Percentiles rank a stretch among this genome's conserved stretches.
phyloP scores from a whole-genome alignment of 1,140 invertebrate genomes.

The Papilio polyxenes region DNA sequence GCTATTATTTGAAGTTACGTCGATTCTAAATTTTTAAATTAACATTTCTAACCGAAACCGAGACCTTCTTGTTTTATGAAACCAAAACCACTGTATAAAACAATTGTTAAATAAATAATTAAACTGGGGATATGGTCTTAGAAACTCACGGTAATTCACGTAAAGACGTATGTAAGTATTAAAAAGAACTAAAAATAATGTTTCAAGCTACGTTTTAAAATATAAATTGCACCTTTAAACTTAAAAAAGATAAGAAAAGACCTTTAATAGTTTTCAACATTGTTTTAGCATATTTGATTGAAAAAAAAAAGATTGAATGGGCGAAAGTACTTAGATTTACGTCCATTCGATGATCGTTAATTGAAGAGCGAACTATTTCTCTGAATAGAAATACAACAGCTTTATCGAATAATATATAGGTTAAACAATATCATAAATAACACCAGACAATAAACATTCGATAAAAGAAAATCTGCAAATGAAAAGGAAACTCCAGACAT shows the following conservation, averaged over 20 bases:
- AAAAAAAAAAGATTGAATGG: neutral
- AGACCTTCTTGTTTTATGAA: too few species aligned
- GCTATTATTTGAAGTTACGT: too few species aligned
- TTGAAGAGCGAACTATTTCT: neutral
- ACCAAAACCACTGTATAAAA: too few species aligned
- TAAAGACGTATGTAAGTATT: too few species aligned
- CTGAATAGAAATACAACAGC: neutral
- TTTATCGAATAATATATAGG: neutral
- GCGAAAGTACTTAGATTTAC: neutral
- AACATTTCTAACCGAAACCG: too few species aligned
- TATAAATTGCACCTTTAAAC: too few species aligned
- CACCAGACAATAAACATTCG: conserved; percentile 24
- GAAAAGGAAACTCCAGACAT: conserved; percentile 60
- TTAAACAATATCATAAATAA: conserved; percentile 20
- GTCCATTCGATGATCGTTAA: neutral
- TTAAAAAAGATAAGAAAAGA: too few species aligned
- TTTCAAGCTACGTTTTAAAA: neutral
- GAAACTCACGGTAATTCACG: too few species aligned
- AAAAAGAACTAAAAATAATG: too few species aligned
- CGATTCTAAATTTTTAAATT: too few species aligned
- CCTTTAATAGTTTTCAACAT: neutral
- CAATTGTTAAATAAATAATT: too few species aligned
- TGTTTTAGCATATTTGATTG: neutral
- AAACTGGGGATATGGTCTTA: too few species aligned
- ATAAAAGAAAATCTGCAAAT: conserved; percentile 47